Conservation (phyloP, 2,888 invertebrate species). For the Lingula anatina region DNA sequence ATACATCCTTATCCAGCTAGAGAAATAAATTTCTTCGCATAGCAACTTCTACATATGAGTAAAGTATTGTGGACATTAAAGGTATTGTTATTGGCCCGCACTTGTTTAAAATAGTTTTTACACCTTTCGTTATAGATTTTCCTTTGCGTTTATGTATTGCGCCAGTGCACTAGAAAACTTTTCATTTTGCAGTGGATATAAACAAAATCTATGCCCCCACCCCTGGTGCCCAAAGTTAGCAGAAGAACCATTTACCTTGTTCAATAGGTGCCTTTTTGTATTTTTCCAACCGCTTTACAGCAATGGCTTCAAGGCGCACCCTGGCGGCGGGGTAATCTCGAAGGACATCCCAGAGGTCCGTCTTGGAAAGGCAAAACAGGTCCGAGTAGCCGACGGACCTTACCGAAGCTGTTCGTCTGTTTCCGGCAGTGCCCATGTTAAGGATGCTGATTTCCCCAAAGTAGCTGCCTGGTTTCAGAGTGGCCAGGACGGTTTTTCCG, state of each 20-base stretch:
- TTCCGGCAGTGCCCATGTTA: conserved; percentile 88
- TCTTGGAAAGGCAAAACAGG: conserved; percentile 96
- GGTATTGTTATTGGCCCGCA: too few species aligned
- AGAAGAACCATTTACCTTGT: conserved; percentile 31
- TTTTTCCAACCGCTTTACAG: conserved; percentile 94
- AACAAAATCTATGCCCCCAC: too few species aligned
- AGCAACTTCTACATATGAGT: too few species aligned
- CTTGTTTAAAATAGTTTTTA: too few species aligned
- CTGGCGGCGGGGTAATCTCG: conserved; percentile 67
- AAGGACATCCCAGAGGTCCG: conserved; percentile 97
- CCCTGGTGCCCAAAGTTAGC: too few species aligned
- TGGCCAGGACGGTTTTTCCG: conserved; percentile 91
- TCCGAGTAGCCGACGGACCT: conserved; percentile 98
- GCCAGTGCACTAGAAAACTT: too few species aligned
- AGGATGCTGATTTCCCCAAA: conserved; percentile 99
- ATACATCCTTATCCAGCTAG: too few species aligned
- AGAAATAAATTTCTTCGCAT: too few species aligned
- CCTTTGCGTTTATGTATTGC: too few species aligned
- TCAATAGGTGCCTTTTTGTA: conserved; percentile 69
- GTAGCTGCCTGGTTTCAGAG: conserved; percentile 96
- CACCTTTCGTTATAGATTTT: too few species aligned
- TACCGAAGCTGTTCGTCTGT: conserved; percentile 95
- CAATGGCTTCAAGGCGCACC: conserved; percentile 85
- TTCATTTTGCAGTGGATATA: too few species aligned
- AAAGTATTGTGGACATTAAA: too few species aligned